A percentile compares a stretch with the other conserved stretches of the same genome.
These are phyloP conservation scores for Brachyhypopomus occidentalis DNA, from an alignment of 2,113 vertebrate species.

Conservation along the genomic window DNA sequence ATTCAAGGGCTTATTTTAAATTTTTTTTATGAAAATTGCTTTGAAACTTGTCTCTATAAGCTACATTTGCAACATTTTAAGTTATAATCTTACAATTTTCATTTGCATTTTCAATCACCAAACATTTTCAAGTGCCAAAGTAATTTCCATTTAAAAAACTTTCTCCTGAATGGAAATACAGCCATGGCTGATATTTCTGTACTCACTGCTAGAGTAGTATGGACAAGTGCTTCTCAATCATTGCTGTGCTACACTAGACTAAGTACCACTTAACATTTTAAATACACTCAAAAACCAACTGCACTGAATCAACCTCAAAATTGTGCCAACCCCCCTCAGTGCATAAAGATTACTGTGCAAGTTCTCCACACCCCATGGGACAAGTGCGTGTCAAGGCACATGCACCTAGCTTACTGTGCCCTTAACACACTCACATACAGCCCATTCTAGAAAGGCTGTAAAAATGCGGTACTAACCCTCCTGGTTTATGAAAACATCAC, in stretches of 20 bases:
- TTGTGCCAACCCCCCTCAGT: conserved; percentile 20
- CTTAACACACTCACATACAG: neutral
- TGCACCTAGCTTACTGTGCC: neutral
- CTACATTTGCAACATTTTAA: too few species aligned
- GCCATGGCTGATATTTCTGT: neutral
- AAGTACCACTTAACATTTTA: conserved; percentile 38
- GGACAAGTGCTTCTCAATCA: conserved; percentile 48
- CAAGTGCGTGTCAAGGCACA: conserved; percentile 21
- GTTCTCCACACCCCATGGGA: neutral
- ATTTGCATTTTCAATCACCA: too few species aligned
- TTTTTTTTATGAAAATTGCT: too few species aligned
- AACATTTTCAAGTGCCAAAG: too few species aligned
- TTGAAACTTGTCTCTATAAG: too few species aligned
- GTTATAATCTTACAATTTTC: too few species aligned
- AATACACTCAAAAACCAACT: conserved; percentile 18
- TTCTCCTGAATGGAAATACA: too few species aligned
- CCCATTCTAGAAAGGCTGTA: conserved; percentile 31
- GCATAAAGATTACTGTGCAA: conserved; percentile 33
- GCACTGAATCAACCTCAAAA: conserved; percentile 9
- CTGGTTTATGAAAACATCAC: neutral
- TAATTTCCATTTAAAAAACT: too few species aligned
- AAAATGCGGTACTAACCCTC: conserved; percentile 20
- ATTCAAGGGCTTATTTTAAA: too few species aligned
- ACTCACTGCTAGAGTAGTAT: conserved; percentile 14
- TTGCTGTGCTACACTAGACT: conserved; percentile 28